phyloP scores from a whole-genome alignment of 2,797 vertebrate species.

The Acanthurus tractus region DNA sequence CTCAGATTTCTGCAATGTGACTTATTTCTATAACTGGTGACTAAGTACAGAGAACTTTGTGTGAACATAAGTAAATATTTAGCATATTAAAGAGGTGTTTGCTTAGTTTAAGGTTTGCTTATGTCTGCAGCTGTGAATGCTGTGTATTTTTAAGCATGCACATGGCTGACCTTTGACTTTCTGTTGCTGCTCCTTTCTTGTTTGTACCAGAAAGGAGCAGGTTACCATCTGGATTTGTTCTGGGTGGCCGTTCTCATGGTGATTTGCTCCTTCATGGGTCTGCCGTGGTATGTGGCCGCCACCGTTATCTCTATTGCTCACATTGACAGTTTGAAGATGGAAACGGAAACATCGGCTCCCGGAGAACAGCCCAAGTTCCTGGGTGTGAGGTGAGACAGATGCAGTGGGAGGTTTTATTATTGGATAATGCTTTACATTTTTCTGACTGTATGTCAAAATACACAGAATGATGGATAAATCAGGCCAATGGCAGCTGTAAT shows the following conservation, averaged over 20 bases:
- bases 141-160: neutral
- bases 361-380: slow-evolving; percentile 97
- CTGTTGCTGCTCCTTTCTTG: neutral
- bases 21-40: neutral
- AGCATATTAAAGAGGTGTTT: neutral
- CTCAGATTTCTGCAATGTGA: neutral
- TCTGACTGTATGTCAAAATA: neutral
- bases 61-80: neutral
- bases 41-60: neutral
- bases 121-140: slow-evolving; percentile 1
- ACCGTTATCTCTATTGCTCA: slow-evolving; percentile 99
- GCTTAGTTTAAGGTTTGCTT: neutral
- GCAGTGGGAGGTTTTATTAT: neutral
- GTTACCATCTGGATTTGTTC: slow-evolving; percentile 97
- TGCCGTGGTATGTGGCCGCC: slow-evolving; percentile 98
- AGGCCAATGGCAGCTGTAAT: neutral
- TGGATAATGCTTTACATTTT: neutral
- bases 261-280: slow-evolving; percentile 96
- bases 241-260: slow-evolving; percentile 96
- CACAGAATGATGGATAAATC: neutral
- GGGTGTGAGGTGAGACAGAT: slow-evolving; percentile 90
- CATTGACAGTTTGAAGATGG: slow-evolving; percentile 99
- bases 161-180: slow-evolving; percentile 19
- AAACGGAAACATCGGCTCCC: slow-evolving; percentile 96
- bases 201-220: slow-evolving; percentile 93